These are phyloP conservation scores for Syngnathus floridae DNA, from an alignment of 2,113 vertebrate species.

Conservation along the genomic window DNA sequence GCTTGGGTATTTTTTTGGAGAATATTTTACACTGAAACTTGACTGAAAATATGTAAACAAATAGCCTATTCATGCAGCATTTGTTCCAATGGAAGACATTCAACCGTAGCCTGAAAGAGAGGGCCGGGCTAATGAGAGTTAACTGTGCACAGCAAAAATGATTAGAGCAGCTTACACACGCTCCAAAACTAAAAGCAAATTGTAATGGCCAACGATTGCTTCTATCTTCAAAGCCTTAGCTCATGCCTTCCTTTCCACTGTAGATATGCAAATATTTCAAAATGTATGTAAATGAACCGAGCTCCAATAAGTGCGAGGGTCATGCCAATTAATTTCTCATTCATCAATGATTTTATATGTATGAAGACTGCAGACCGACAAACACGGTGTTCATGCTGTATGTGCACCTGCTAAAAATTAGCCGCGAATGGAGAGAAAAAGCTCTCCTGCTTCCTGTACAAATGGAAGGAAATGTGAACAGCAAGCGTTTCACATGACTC, in stretches of 20 bases:
- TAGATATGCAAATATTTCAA: conserved; percentile 16
- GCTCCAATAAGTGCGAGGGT: conserved; percentile 34
- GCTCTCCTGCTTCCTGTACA: conserved; percentile 6
- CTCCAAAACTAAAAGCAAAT: conserved; percentile 16
- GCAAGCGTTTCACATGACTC: conserved; percentile 16
- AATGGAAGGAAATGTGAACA: conserved; percentile 19
- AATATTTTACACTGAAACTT: conserved; percentile 46
- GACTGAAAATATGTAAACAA: conserved; percentile 58
- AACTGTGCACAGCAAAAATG: conserved; percentile 54
- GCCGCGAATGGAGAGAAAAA: conserved; percentile 17
- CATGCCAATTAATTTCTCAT: conserved; percentile 26
- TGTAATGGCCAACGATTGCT: background rate
- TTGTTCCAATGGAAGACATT: conserved; percentile 58
- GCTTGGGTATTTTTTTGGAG: conserved; percentile 31
- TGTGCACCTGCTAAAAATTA: conserved; percentile 15
- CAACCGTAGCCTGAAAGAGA: conserved; percentile 48
- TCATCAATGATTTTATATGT: conserved; percentile 12
- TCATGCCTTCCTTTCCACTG: conserved; percentile 1
- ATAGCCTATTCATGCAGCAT: conserved; percentile 53
- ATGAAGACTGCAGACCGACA: background rate
- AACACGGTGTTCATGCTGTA: conserved; percentile 11
- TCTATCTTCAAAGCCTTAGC: conserved; percentile 2
- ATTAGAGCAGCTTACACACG: conserved; percentile 45
- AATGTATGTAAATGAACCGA: conserved; percentile 27
- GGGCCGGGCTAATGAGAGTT: conserved; percentile 54